Base-by-base conservation (phyloP, 2,797 vertebrate genomes). In the Chrysocyon brachyurus region DNA sequence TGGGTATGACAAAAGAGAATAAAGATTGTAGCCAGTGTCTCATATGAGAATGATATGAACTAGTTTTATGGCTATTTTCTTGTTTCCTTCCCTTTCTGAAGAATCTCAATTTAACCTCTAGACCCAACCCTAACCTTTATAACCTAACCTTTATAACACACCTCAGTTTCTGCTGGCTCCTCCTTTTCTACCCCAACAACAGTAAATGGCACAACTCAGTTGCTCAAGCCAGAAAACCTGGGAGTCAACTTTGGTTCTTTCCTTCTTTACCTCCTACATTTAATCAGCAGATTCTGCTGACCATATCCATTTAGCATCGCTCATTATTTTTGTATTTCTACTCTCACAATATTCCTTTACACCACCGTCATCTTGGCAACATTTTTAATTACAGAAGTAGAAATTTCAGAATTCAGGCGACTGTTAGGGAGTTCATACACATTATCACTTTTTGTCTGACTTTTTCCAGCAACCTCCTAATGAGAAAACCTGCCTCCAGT, bases 351-450 rank as follows among this genome's bases (percentile, higher is more conserved):
- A 52, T 73, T 95, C 91, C 82, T 79, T 54, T 49, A 90, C 46
- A 36, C 4, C 52, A 88, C 46, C 88, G 36, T 56, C 17, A 72
- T 83, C 82, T 81, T 22, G 56, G 46, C 26, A 46, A 79, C 33
- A n/a, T 19, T 88, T 96, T 95, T 61, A 68, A 91, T 72, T 81
- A 31, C 64, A 57, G 49, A 86, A 83, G 90, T 92, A 83, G 46
- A 70, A 94, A 78, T 28, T 24, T 93, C 81, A 49, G 73, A 33
- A 78, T 54, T 77, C 22, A 82, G 40, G 40, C 17, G 15, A 66
- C 64, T 77, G 19, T 19, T 56, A 16, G 59, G 16, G 57, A 31
- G 46, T 75, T 91, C 36, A 36, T n/a, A 52, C 6, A 17, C 15
- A 49, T 63, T 85, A 46, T 90, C 57, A 52, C 61, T 85, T 87